A percentile compares a stretch with the other conserved stretches of the same genome.
phyloP scores from a whole-genome alignment of 2,797 vertebrate species.

The Molothrus ater region DNA sequence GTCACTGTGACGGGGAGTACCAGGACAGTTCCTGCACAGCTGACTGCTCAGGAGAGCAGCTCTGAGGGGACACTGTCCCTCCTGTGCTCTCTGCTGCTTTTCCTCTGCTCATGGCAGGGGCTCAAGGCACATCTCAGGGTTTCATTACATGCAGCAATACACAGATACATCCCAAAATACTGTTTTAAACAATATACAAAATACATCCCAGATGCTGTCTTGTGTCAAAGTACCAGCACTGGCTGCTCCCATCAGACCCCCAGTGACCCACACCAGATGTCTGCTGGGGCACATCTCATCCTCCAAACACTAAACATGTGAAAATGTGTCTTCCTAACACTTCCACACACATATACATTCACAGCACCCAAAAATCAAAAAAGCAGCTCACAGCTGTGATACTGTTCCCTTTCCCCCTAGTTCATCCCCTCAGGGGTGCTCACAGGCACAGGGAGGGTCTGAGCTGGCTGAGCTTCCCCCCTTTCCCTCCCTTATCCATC shows the following conservation, averaged over 20 bases:
- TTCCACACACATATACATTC: fast-evolving
- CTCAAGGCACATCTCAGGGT: not conserved
- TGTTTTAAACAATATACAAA: no score
- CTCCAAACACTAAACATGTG: fast-evolving
- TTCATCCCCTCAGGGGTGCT: not conserved
- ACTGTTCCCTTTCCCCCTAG: fast-evolving
- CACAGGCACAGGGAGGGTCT: no score
- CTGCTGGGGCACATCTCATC: not conserved
- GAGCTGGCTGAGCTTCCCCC: not conserved
- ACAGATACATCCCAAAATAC: not conserved
- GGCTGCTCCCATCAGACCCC: not conserved
- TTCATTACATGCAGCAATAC: not conserved
- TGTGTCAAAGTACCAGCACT: not conserved
- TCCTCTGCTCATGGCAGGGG: not conserved
- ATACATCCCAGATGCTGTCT: not conserved
- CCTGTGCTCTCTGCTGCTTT: not conserved
- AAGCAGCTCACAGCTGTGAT: not conserved
- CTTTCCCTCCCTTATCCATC: not conserved
- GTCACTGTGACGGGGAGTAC: not conserved
- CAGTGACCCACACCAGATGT: not conserved
- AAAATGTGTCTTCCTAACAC: not conserved
- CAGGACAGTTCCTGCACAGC: not conserved
- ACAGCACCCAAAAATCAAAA: not conserved
- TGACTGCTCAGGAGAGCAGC: not conserved
- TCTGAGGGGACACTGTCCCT: not conserved